Evolutionary conservation across 2,888 invertebrate species (phyloP).

Genomic region (Patella caerulea): DNA sequence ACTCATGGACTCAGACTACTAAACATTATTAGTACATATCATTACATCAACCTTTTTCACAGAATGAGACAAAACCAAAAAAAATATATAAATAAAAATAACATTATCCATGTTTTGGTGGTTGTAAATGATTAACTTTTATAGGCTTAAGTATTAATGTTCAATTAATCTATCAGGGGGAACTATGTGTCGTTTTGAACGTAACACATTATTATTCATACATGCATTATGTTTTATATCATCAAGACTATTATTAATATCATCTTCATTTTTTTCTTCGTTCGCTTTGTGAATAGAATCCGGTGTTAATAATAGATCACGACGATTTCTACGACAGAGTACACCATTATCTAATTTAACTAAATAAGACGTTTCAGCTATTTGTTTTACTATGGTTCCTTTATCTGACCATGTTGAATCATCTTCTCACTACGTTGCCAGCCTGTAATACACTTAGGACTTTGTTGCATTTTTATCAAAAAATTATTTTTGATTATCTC

Average conservation of each 20-base stretch:
- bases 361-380: slow-evolving; percentile 36
- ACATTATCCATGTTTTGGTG: too few relatives aligned
- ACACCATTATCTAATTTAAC: slow-evolving; percentile 22
- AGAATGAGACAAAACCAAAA: neutral
- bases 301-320: neutral
- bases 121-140: neutral
- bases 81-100: too few relatives aligned
- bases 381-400: slow-evolving; percentile 27
- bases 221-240: neutral
- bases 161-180: neutral
- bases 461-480: slow-evolving; percentile 28
- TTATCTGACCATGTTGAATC: slow-evolving; percentile 23
- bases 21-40: neutral
- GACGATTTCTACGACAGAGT: neutral
- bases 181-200: neutral
- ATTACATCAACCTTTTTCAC: neutral
- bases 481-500: slow-evolving; percentile 34
- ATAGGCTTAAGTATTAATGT: neutral
- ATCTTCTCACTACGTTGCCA: slow-evolving; percentile 27
- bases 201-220: neutral
- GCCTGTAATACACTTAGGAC: slow-evolving; percentile 25
- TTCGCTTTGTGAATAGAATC: neutral
- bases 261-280: neutral
- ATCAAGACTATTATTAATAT: neutral
- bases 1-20: too few relatives aligned